Percentiles rank a stretch among this genome's conserved stretches.
Conservation (phyloP, 2,797 vertebrate species). For the Euphonia xanthogaster region DNA sequence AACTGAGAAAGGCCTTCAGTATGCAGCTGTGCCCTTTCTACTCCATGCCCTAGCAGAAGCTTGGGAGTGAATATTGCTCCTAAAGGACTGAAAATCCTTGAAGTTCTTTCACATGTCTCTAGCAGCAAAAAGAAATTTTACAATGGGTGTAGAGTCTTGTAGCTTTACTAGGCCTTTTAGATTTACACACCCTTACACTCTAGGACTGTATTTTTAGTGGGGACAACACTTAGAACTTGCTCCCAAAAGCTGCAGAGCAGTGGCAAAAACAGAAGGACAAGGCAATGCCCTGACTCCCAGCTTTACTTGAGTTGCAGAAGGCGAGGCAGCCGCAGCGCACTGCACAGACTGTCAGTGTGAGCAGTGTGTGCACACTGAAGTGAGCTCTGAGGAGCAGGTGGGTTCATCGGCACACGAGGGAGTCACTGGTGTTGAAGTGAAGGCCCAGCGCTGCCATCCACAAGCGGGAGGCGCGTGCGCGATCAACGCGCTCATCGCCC, state of each 20-base stretch:
- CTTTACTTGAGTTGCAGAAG: background rate
- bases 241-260: background rate
- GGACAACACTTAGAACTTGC: background rate
- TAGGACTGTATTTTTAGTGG: background rate
- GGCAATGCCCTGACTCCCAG: background rate
- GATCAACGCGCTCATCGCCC: background rate
- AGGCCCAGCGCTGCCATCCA: background rate
- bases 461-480: accelerated
- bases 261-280: background rate
- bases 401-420: background rate
- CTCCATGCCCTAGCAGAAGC: background rate
- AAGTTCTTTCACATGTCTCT: background rate
- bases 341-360: background rate
- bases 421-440: background rate
- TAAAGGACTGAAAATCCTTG: background rate
- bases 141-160: accelerated
- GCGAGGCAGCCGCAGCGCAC: accelerated
- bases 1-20: background rate
- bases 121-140: background rate
- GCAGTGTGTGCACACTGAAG: background rate
- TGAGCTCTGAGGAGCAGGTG: background rate
- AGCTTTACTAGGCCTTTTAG: background rate
- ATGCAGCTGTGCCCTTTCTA: background rate
- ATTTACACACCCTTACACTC: background rate
- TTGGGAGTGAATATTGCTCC: background rate